Conservation (phyloP, 2,113 vertebrate species). For the Chamaea fasciata region DNA sequence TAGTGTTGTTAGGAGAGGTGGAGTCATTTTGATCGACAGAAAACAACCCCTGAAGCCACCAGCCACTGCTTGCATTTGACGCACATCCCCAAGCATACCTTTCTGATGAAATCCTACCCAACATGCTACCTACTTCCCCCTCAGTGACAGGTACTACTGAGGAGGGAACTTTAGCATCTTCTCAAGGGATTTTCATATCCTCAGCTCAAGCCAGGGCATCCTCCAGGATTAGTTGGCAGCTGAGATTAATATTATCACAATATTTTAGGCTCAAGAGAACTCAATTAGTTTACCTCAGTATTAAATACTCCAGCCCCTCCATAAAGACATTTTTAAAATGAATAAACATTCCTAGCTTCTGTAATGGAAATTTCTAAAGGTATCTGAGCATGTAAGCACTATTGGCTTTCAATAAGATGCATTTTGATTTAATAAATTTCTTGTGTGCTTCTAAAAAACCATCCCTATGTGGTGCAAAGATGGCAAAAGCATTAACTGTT, state of each 20-base stretch:
- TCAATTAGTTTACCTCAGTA: background rate
- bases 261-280: background rate
- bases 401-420: background rate
- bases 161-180: background rate
- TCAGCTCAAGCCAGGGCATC: background rate
- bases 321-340: background rate
- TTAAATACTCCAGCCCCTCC: background rate
- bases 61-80: background rate
- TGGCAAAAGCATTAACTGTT: background rate
- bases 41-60: background rate
- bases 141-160: background rate
- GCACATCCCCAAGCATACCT: background rate
- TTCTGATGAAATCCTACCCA: background rate
- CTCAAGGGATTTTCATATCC: background rate
- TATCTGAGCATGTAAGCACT: background rate
- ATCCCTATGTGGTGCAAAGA: background rate
- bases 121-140: background rate
- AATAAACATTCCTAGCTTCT: background rate
- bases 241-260: background rate
- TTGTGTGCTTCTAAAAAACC: background rate
- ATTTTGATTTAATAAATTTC: background rate
- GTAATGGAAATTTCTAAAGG: background rate
- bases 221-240: background rate
- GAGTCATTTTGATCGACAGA: slow-evolving; percentile 1
- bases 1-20: background rate